A percentile compares a stretch with the other conserved stretches of the same genome.
Conservation (phyloP, 2,113 vertebrate species). For the Hemiscyllium ocellatum region DNA sequence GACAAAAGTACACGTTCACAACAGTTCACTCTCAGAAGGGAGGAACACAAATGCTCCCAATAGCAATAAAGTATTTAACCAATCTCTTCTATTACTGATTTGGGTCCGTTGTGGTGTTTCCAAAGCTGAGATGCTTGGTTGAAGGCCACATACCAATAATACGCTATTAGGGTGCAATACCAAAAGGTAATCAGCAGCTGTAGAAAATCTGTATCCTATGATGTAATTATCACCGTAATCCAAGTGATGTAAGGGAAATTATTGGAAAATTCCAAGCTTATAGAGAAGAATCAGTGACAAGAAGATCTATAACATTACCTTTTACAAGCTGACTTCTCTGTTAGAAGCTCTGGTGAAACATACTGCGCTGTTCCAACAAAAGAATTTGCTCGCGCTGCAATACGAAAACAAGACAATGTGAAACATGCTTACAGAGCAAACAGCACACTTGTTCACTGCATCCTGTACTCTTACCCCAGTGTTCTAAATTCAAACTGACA, state of each 20-base stretch:
- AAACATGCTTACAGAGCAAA: not conserved
- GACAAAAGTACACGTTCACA: not conserved
- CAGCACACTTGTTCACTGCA: not conserved
- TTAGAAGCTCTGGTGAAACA: constrained; percentile 94
- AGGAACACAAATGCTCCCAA: not conserved
- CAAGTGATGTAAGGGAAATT: not conserved
- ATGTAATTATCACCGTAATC: not conserved
- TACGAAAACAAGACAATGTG: constrained; percentile 42
- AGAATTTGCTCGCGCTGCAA: constrained; percentile 86
- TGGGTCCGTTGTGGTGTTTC: not conserved
- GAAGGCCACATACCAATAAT: not conserved
- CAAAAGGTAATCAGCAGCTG: not conserved
- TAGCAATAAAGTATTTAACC: not conserved
- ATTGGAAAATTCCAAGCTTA: not conserved
- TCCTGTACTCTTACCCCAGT: not conserved
- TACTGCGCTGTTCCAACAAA: constrained; percentile 98
- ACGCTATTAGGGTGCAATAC: not conserved
- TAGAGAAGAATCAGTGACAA: not conserved
- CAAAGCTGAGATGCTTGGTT: not conserved
- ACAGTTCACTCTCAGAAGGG: not conserved
- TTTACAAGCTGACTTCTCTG: constrained; percentile 96
- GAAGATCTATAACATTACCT: constrained; percentile 61
- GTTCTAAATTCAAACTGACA: no score
- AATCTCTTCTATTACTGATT: not conserved
- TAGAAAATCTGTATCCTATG: not conserved